A percentile compares a stretch with the other conserved stretches of the same genome.
Conservation (phyloP, 2,888 invertebrate genomes). For the Lissonota sp. region DNA sequence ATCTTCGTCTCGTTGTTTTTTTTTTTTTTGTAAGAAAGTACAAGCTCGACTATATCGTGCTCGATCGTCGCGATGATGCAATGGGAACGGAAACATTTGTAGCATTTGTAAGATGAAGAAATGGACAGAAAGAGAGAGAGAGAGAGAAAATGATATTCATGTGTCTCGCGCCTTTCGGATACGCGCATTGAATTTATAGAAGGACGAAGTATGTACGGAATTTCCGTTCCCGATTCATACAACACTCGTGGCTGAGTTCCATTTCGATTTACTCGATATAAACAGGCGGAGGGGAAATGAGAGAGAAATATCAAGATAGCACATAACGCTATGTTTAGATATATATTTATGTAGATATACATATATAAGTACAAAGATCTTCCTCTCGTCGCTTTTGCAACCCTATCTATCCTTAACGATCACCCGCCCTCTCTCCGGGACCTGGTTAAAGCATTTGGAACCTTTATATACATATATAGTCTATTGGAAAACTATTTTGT, state of each 20-base stretch:
- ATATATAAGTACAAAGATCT: neutral
- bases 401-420: conserved; percentile 49
- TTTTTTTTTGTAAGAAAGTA: neutral
- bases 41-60: neutral
- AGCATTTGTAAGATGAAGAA: conserved; percentile 3
- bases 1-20: neutral
- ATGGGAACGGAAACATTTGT: conserved; percentile 30
- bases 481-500: conserved; percentile 54
- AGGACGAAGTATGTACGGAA: conserved; percentile 44
- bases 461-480: conserved; percentile 2
- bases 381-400: conserved; percentile 3
- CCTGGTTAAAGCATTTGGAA: neutral
- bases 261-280: conserved; percentile 46
- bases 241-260: conserved; percentile 45
- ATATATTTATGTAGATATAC: neutral
- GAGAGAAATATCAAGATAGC: conserved; percentile 4
- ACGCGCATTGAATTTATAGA: conserved; percentile 9
- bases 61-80: conserved; percentile 5
- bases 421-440: conserved; percentile 16
- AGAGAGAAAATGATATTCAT: conserved; percentile 30
- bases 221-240: conserved; percentile 57
- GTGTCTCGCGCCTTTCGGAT: conserved; percentile 34
- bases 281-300: neutral
- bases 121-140: conserved; percentile 8
- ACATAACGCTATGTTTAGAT: conserved; percentile 13